Percentiles rank a stretch among this genome's conserved stretches.
phyloP scores from a whole-genome alignment of 1,140 invertebrate species.

The Notospermus geniculatus region DNA sequence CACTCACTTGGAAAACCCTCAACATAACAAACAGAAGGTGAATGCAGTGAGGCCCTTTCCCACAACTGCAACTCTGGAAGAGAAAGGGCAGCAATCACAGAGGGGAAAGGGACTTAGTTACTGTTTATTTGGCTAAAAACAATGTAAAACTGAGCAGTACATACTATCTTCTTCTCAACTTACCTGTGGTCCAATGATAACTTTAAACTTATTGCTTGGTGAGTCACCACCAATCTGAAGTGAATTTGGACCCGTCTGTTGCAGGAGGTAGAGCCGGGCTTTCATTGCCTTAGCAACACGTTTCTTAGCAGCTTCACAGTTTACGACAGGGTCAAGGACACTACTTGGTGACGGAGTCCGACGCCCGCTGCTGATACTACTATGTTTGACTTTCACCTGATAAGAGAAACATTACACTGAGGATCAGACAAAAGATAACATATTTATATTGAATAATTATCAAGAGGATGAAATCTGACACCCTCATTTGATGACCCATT shows the following conservation, averaged over 20 bases:
- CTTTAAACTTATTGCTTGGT: constrained; percentile 57
- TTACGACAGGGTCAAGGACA: constrained; percentile 10
- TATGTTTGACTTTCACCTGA: too few species aligned
- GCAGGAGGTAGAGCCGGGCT: constrained; percentile 57
- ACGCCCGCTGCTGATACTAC: constrained; percentile 5
- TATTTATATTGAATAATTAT: not conserved
- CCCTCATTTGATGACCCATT: too few species aligned
- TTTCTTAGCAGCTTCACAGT: constrained; percentile 43
- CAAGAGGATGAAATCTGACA: too few species aligned
- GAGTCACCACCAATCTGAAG: constrained; percentile 59
- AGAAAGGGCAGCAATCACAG: too few species aligned
- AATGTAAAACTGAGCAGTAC: too few species aligned
- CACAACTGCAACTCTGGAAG: constrained; percentile 57
- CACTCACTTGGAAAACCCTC: constrained; percentile 56
- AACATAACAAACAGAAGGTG: constrained; percentile 60
- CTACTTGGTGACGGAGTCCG: constrained; percentile 22
- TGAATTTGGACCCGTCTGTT: constrained; percentile 57
- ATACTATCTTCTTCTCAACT: too few species aligned
- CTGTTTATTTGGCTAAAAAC: too few species aligned
- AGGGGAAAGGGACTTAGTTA: too few species aligned
- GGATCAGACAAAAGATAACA: not conserved
- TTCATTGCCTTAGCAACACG: constrained; percentile 50
- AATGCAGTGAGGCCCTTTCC: constrained; percentile 55
- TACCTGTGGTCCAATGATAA: constrained; percentile 59
- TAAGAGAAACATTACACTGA: too few species aligned